Percentiles rank a stretch among this genome's conserved stretches.
Evolutionary conservation across 2,888 invertebrate genomes (phyloP).

Genomic region (Agrochola circellaris): DNA sequence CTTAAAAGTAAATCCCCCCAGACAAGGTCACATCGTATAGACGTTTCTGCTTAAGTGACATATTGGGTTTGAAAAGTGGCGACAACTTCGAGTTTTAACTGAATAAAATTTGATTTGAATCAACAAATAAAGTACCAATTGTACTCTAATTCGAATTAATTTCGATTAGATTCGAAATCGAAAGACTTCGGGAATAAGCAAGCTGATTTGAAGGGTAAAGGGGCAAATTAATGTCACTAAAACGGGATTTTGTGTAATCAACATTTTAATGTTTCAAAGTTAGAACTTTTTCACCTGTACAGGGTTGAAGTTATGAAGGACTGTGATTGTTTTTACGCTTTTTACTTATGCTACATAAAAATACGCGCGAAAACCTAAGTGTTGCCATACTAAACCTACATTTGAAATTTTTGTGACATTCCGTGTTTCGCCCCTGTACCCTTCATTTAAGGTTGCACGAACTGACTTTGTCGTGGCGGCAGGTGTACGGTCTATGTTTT

Average conservation of each 20-base stretch:
- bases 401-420: too few species aligned
- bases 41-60: background rate
- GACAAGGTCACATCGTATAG: background rate
- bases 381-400: too few species aligned
- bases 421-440: too few species aligned
- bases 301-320: too few species aligned
- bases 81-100: background rate
- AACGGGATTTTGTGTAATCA: too few species aligned
- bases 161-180: background rate
- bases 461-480: slow-evolving; percentile 34
- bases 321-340: too few species aligned
- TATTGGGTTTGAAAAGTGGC: background rate
- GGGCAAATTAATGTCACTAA: too few species aligned
- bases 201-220: too few species aligned
- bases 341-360: too few species aligned
- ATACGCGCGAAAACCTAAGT: too few species aligned
- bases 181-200: background rate
- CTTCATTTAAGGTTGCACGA: slow-evolving; percentile 18
- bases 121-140: background rate
- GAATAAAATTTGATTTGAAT: background rate
- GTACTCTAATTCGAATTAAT: background rate
- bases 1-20: background rate
- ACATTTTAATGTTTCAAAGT: too few species aligned
- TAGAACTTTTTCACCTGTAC: too few species aligned
- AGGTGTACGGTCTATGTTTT: background rate